phyloP scores from a whole-genome alignment of 2,888 invertebrate species.

The Andrena hattorfiana region DNA sequence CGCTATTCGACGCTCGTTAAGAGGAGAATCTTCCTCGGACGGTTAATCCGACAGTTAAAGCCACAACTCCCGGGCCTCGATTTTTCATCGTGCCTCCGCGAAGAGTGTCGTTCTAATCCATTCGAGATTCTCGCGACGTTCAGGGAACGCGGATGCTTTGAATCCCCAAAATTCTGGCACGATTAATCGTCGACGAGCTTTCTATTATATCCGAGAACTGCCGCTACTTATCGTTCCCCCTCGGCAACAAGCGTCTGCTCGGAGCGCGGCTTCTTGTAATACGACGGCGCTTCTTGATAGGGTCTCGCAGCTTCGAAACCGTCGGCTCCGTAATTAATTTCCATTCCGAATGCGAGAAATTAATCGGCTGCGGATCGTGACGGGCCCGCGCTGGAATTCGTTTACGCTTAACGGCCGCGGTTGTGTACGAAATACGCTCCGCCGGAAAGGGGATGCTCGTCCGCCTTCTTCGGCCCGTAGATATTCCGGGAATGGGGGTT shows the following conservation, averaged over 20 bases:
- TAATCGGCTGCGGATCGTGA: slow-evolving; percentile 23
- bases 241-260: neutral
- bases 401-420: slow-evolving; percentile 23
- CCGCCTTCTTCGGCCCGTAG: slow-evolving; percentile 50
- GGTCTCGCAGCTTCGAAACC: neutral
- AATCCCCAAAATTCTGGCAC: neutral
- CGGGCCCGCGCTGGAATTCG: slow-evolving; percentile 27
- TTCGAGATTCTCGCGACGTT: too few species aligned
- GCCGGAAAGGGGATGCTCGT: slow-evolving; percentile 44
- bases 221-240: neutral
- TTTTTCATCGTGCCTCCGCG: too few species aligned
- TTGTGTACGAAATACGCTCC: slow-evolving; percentile 33
- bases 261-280: neutral
- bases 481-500: slow-evolving; percentile 59
- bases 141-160: too few species aligned
- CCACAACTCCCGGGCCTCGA: too few species aligned
- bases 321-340: slow-evolving; percentile 5
- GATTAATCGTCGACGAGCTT: neutral
- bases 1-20: neutral
- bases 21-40: neutral
- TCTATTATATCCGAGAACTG: neutral
- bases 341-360: neutral
- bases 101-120: too few species aligned
- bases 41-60: too few species aligned
- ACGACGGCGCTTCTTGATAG: too few species aligned